Base-by-base conservation (phyloP, 35 echinoderm and acorn worm genomes). In the Heliocidaris erythrogramma region DNA sequence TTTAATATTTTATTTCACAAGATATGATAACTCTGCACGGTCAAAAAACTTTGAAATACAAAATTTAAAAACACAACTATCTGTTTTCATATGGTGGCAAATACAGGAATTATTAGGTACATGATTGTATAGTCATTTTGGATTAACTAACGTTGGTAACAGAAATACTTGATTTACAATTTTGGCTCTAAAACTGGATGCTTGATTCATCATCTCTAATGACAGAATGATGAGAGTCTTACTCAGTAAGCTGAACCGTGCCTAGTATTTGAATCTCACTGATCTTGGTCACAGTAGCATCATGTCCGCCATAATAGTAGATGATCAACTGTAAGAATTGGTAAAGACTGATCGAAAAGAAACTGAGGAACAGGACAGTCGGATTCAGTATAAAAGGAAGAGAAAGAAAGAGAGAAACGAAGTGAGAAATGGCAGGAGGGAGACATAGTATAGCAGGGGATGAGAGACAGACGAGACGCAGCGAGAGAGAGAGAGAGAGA, bases 271-370 rank as follows among this genome's bases (percentile, higher is more conserved):
- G 60, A 48, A 90, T 47, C 61, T 90, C 96, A 4, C 86, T 85
- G 32, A 94, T 96, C 29, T 95, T 90, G 18, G 42, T 31, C 27
- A 78, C 69, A 4, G 96, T 94, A 61, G 90, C 90, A 13, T 61
- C 96, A 49, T 96, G 86, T 17, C 94, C 96, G 32, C 96, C 96
- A 85, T 94, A 96, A 30, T 96, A 96, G 32, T 61, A 96, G 53
- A 96, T 96, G 32, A 96, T 71, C n/a, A 96, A 87, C 35, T 94
- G 93, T 86, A 94, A 92, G 24, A 93, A 94, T 49, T 96, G 96
- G 60, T 96, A 96, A 24, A 96, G 32, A 35, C 96, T 94, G 85
- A 96, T 88, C 13, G 96, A 94, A 86, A 96, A 96, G 52, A 95
- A 96, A 30, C 96, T 96, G 47, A n/a, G 52, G 52, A 21, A 90